These are phyloP conservation scores for Ophion costatus DNA, from an alignment of 2,888 invertebrate genomes.

Conservation along the genomic window DNA sequence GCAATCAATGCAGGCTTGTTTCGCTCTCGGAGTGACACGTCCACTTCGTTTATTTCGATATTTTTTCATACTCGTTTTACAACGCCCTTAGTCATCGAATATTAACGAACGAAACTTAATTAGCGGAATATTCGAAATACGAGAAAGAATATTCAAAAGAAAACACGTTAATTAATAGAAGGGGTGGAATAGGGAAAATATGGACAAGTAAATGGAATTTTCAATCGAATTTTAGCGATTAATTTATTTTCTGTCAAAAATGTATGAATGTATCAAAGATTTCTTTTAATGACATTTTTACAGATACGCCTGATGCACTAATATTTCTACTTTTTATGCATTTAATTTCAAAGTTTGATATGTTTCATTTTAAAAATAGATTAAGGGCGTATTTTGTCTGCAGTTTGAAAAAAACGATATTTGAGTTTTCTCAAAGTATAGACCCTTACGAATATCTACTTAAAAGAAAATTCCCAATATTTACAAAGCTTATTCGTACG, in stretches of 20 bases:
- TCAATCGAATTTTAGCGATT: not conserved
- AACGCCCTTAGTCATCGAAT: slow-evolving; percentile 11
- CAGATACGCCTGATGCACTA: no score
- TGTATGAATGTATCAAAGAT: not conserved
- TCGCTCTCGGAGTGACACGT: not conserved
- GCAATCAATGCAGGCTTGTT: slow-evolving; percentile 56
- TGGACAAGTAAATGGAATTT: not conserved
- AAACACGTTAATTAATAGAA: not conserved
- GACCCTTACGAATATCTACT: no score
- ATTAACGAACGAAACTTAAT: not conserved
- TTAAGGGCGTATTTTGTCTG: no score
- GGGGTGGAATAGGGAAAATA: not conserved
- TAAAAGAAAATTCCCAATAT: no score
- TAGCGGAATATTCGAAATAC: not conserved
- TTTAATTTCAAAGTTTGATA: no score
- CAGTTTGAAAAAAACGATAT: no score
- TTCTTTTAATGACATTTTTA: no score
- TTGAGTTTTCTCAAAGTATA: no score
- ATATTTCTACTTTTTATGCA: no score
- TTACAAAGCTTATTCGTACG: no score
- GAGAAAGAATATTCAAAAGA: not conserved
- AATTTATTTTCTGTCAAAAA: not conserved
- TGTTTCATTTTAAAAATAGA: no score
- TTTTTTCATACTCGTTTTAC: not conserved
- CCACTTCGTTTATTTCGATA: not conserved